Evolutionary conservation across 2,888 invertebrate genomes (phyloP), one percentile per base, ranked within the genome.

Genomic region (Allophyes oxyacanthae): DNA sequence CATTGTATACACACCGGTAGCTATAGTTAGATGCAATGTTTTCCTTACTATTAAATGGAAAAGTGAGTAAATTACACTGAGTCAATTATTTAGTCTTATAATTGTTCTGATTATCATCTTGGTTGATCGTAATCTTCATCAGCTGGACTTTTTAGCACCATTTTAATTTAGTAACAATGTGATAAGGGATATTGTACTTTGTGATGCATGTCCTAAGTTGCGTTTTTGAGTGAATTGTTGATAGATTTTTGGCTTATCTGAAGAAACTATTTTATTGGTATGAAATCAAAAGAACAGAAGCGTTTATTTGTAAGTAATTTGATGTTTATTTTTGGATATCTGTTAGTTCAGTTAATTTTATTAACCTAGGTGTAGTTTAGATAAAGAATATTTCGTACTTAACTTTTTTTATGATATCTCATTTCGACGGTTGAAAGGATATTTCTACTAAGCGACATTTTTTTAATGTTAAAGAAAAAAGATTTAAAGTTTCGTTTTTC

Each of bases 281-380:
- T 66, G 64, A 45, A 52, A 58, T 33, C 69, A 7, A 58, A 45
- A 20, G 58, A 58, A 37, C 46, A 52, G 11, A 37, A 57, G 30
- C 1, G 14, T 10, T 49, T n/a, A 20, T 11, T 56, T 26, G 65
- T 66, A n/a, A 69, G 70, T 55, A 51, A 36, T 34, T 10, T 6
- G 10, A 11, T 15, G 8, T 20, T 11, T 26, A 15, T 28, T 36
- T 10, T 9, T 13, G 3, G 1, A 9, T 32, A 32, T 34, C 11
- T 6, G 11, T 33, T 8, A 33, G 4, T 33, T 13, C 14, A 3
- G 20, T 20, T 20, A 20, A 20, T 3, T 20, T n/a, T n/a, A n/a
- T n/a, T n/a, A n/a, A n/a, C n/a, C n/a, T n/a, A n/a, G n/a, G n/a
- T n/a, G n/a, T n/a, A n/a, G n/a, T n/a, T n/a, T n/a, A n/a, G n/a